Evolutionary conservation across 1,140 invertebrate species (phyloP).

Genomic region (Aphelenchoides avenae): DNA sequence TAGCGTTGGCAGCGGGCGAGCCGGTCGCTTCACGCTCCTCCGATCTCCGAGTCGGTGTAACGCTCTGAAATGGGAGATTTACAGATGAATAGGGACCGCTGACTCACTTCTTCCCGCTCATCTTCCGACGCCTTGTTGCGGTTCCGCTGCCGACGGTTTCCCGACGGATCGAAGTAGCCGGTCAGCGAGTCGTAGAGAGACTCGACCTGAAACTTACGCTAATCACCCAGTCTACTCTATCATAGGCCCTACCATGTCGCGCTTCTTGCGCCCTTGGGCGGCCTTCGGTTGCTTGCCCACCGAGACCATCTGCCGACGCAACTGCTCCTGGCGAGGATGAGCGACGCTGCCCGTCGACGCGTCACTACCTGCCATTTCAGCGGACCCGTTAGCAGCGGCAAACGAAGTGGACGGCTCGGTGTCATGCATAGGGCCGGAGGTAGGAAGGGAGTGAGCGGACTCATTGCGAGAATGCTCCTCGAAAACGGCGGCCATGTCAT

Average conservation of each 20-base stretch:
- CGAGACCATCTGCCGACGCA: slow-evolving; percentile 33
- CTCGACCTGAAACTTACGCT: slow-evolving; percentile 35
- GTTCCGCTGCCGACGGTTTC: slow-evolving; percentile 23
- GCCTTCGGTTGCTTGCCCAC: slow-evolving; percentile 51
- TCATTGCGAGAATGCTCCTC: slow-evolving; percentile 4
- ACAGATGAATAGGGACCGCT: slow-evolving; percentile 6
- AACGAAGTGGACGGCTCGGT: neutral
- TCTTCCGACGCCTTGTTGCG: slow-evolving; percentile 6
- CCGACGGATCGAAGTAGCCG: slow-evolving; percentile 53
- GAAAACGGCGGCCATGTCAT: slow-evolving; percentile 9
- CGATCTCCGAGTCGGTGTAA: no score
- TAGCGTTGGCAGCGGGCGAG: no score
- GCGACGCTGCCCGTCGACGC: neutral
- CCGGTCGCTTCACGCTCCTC: no score
- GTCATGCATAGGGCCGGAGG: neutral
- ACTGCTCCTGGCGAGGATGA: slow-evolving; percentile 4
- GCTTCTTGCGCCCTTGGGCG: slow-evolving; percentile 26
- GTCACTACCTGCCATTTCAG: neutral
- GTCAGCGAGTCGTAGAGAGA: slow-evolving; percentile 49
- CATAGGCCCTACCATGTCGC: slow-evolving; percentile 35
- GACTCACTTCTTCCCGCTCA: slow-evolving; percentile 34
- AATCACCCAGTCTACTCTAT: slow-evolving; percentile 4
- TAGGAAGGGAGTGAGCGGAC: neutral
- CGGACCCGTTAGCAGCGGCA: neutral
- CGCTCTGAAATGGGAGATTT: no score